Conservation (phyloP, 1,140 invertebrate species). For the Drosophila gunungcola region DNA sequence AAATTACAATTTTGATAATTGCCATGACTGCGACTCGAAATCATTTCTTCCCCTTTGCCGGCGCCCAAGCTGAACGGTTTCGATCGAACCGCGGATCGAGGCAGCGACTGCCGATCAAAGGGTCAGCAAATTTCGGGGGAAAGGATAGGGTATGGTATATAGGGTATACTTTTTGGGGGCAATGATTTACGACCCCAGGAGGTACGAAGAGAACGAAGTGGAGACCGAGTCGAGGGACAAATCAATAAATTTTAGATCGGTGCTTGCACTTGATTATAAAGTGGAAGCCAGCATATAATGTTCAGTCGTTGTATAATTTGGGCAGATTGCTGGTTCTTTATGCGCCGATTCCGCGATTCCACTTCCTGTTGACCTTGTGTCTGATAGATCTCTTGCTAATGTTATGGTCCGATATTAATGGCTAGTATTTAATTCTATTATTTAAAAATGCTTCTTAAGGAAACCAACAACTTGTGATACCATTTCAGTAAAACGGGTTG, state of each 20-base stretch:
- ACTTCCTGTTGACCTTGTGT: slow-evolving; percentile 49
- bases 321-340: slow-evolving; percentile 65
- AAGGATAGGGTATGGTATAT: slow-evolving; percentile 16
- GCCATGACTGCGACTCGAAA: slow-evolving; percentile 41
- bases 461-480: too few species aligned
- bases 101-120: slow-evolving; percentile 21
- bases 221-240: slow-evolving; percentile 32
- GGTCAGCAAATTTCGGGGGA: slow-evolving; percentile 51
- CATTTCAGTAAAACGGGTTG: too few species aligned
- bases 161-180: slow-evolving; percentile 48
- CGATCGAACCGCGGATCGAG: slow-evolving; percentile 22
- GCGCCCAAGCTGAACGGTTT: slow-evolving; percentile 21
- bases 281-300: slow-evolving; percentile 43
- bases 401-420: slow-evolving; percentile 77
- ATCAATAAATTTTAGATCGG: slow-evolving; percentile 77
- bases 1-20: slow-evolving; percentile 82
- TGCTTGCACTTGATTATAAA: slow-evolving; percentile 78
- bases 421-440: slow-evolving; percentile 80
- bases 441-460: not conserved
- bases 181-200: slow-evolving; percentile 64
- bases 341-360: slow-evolving; percentile 47
- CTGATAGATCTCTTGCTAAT: slow-evolving; percentile 12
- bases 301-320: slow-evolving; percentile 61
- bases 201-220: not conserved
- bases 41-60: slow-evolving; percentile 37